A percentile compares a stretch with the other conserved stretches of the same genome.
phyloP scores from a whole-genome alignment of 2,888 invertebrate species.

The Amblyjoppa fuscipennis region DNA sequence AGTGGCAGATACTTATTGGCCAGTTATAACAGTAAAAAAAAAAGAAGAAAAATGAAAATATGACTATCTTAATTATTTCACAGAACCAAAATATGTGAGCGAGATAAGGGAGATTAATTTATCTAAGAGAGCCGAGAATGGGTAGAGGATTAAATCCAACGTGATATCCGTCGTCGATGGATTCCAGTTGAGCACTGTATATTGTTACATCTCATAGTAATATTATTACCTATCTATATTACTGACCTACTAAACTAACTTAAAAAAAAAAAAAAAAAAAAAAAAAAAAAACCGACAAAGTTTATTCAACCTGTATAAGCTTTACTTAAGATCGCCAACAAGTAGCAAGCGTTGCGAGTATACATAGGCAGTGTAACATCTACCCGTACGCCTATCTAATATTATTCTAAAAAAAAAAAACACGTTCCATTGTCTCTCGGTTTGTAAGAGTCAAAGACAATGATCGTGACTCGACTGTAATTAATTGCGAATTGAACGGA shows the following conservation, averaged over 20 bases:
- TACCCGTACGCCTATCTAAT: constrained; percentile 75
- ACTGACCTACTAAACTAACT: constrained; percentile 75
- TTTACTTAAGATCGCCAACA: constrained; percentile 76
- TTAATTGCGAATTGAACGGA: neutral
- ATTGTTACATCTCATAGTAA: constrained; percentile 74
- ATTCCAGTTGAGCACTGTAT: constrained; percentile 54
- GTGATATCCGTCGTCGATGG: constrained; percentile 41
- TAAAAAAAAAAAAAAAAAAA: neutral
- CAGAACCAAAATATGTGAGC: constrained; percentile 79
- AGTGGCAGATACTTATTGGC: constrained; percentile 90
- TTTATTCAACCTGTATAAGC: constrained; percentile 77
- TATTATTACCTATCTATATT: constrained; percentile 75
- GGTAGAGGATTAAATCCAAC: constrained; percentile 26
- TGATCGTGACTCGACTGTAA: neutral
- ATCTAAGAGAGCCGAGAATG: constrained; percentile 42
- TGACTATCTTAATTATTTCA: constrained; percentile 80
- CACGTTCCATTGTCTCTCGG: constrained; percentile 42
- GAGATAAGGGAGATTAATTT: constrained; percentile 66
- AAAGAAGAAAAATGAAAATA: constrained; percentile 70
- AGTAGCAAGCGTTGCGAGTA: constrained; percentile 74
- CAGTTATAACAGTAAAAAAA: constrained; percentile 86
- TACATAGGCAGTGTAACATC: constrained; percentile 75
- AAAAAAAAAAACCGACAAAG: constrained; percentile 60
- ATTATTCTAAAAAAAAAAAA: constrained; percentile 70
- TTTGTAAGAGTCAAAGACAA: constrained; percentile 33